Base-by-base conservation (phyloP, 2,888 invertebrate genomes). In the Toxonevra muliebris region DNA sequence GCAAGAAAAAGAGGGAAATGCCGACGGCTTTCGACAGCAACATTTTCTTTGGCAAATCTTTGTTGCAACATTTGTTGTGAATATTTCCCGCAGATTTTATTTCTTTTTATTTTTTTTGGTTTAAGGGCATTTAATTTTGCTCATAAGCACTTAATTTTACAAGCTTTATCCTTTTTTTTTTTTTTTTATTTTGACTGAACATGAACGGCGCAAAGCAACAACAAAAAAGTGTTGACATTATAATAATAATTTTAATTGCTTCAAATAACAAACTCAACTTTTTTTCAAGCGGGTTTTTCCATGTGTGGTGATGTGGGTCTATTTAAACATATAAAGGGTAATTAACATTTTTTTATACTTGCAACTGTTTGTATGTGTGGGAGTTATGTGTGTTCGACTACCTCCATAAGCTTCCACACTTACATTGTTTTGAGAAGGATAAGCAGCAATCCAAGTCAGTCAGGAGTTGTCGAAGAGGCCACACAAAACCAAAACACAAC, bases 201-300 rank as follows among this genome's bases (percentile, higher is more conserved):
- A 17, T 13, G 50, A 50, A 17, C 13, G 45, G 53, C 20, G 48
- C 13, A n/a, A 10, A 20, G 20, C n/a, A 61, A 63, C 20, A 48
- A 55, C 40, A 30, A 54, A 67, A 76, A 77, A 80, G 80, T 80
- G 81, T 81, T 82, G 82, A 82, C 81, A 81, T 82, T 82, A 79
- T 80, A 82, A 81, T 81, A 81, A 81, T 82, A 81, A 81, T 82
- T 81, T 82, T 82, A 81, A 81, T 81, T 81, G 81, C 80, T 75
- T 76, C 74, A 77, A 78, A 82, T 77, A 80, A 80, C 78, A 81
- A 75, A 57, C 55, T 54, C 53, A 57, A 62, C 72, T 73, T 74
- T 76, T 74, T 73, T 76, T 7, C 30, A 30, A n/a, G 30, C 30
- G 62, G 55, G 45, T 57, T n/a, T n/a, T 66, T n/a, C 3, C 58